phyloP scores from a whole-genome alignment of 2,888 invertebrate species.

The Idaea straminata region DNA sequence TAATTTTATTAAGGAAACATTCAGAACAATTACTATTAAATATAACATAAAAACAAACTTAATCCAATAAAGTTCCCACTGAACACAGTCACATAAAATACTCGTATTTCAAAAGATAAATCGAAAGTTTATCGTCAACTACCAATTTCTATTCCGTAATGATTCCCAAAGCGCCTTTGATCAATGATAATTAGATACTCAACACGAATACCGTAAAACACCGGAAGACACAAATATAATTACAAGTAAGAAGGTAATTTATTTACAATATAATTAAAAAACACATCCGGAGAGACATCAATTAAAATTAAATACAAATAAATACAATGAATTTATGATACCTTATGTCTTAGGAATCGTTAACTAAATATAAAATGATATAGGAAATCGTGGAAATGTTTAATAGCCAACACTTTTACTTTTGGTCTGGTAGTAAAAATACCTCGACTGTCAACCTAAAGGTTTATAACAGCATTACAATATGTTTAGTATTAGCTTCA shows the following conservation, averaged over 20 bases:
- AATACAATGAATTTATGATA: background rate
- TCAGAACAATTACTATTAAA: too few species aligned
- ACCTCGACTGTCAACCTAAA: too few species aligned
- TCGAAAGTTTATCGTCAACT: background rate
- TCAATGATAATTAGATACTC: background rate
- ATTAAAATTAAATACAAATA: background rate
- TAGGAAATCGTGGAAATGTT: background rate
- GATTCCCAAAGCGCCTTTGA: background rate
- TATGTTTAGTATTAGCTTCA: too few species aligned
- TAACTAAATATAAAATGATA: background rate
- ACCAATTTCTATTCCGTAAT: background rate
- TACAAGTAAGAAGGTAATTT: background rate
- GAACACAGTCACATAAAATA: background rate
- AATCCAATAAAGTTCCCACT: too few species aligned
- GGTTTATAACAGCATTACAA: too few species aligned
- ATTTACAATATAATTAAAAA: background rate
- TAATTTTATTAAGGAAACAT: too few species aligned
- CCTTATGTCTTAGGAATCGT: background rate
- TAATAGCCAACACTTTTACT: background rate
- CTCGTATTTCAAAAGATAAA: background rate
- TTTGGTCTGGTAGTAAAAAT: too few species aligned
- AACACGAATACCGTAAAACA: background rate
- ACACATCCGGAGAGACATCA: background rate
- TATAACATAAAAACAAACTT: too few species aligned
- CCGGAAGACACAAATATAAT: slow-evolving; percentile 1